These are phyloP conservation scores for Spilosoma lubricipeda DNA, from an alignment of 2,888 invertebrate genomes.

Conservation along the genomic window DNA sequence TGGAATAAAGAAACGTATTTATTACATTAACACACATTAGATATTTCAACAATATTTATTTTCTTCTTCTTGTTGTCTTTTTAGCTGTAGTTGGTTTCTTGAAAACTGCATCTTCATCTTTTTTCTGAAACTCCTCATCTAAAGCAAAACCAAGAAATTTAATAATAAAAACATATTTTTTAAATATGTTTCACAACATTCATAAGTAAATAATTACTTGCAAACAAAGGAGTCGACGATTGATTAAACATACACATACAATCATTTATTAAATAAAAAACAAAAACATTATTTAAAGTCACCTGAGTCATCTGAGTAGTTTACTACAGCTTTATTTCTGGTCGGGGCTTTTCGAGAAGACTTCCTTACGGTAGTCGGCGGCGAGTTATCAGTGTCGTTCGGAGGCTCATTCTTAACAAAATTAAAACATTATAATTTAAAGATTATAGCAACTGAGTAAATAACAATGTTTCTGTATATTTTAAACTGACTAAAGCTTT, in stretches of 20 bases:
- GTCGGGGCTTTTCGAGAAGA: conserved; percentile 69
- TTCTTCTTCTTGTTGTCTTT: conserved; percentile 73
- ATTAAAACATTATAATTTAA: neutral
- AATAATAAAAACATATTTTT: neutral
- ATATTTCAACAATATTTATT: conserved; percentile 48
- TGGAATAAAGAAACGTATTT: conserved; percentile 5
- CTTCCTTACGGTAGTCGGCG: conserved; percentile 72
- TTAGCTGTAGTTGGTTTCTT: conserved; percentile 76
- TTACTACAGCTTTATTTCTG: conserved; percentile 56
- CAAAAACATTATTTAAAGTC: neutral
- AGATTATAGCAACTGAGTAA: neutral
- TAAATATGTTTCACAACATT: neutral
- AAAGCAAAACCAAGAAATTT: conserved; percentile 39
- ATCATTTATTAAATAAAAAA: neutral
- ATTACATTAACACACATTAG: neutral
- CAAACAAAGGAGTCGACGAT: neutral
- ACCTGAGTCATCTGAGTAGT: conserved; percentile 80
- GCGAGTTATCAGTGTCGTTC: conserved; percentile 63
- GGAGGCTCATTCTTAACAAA: conserved; percentile 74
- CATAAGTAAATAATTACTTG: neutral
- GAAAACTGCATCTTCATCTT: conserved; percentile 73
- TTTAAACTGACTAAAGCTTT: neutral
- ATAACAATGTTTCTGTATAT: neutral
- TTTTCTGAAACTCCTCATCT: conserved; percentile 76
- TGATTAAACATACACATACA: neutral